phyloP scores from a whole-genome alignment of 2,888 invertebrate genomes.

The Drosophila demipolita region DNA sequence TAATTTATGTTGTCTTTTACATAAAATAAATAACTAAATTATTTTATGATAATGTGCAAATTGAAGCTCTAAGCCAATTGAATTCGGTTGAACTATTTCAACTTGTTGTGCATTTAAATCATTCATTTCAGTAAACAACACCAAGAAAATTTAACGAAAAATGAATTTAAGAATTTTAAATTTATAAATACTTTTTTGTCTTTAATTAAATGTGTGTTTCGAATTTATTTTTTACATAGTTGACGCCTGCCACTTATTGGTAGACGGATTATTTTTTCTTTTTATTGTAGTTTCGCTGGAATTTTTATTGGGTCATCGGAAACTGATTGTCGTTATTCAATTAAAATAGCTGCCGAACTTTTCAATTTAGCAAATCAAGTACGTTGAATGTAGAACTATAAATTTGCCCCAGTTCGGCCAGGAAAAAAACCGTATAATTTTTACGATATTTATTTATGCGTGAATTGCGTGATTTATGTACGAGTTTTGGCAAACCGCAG shows the following conservation, averaged over 20 bases:
- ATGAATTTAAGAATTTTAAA: background rate
- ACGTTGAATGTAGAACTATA: slow-evolving; percentile 49
- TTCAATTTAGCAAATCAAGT: slow-evolving; percentile 67
- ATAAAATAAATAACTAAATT: background rate
- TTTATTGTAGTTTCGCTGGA: slow-evolving; percentile 3
- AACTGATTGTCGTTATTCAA: slow-evolving; percentile 56
- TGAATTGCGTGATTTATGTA: slow-evolving; percentile 69
- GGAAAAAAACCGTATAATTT: slow-evolving; percentile 65
- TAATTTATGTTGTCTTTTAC: background rate
- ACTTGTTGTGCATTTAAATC: background rate
- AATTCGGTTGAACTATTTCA: background rate
- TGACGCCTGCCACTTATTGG: slow-evolving; percentile 33
- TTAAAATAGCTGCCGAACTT: slow-evolving; percentile 48
- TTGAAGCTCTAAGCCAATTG: background rate
- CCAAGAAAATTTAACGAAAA: background rate
- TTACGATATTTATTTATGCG: slow-evolving; percentile 67
- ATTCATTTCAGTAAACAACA: background rate
- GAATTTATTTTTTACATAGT: slow-evolving; percentile 6
- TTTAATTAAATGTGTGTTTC: background rate
- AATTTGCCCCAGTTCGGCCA: slow-evolving; percentile 43
- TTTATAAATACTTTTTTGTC: background rate
- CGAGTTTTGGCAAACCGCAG: slow-evolving; percentile 57
- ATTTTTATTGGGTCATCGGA: slow-evolving; percentile 43
- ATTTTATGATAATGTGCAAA: background rate
- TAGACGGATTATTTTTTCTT: slow-evolving; percentile 14